Evolutionary conservation across 2,797 vertebrate genomes (phyloP), one percentile per base, ranked within the genome.

Genomic region (Phoeniculus purpureus): DNA sequence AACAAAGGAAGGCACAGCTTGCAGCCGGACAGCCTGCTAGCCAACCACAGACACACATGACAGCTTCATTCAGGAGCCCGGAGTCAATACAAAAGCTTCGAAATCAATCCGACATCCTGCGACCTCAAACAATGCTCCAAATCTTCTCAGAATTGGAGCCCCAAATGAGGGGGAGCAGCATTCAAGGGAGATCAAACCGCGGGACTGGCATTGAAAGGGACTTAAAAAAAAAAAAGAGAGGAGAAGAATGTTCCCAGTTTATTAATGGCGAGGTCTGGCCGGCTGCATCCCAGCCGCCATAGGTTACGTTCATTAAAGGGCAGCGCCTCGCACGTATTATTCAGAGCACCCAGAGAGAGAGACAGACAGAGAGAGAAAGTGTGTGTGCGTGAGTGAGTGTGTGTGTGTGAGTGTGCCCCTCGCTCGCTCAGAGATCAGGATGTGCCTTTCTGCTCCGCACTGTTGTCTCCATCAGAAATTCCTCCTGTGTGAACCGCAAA

Each of bases 1-100:
- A 98, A 98, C 98, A 98, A 98, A 98, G 97, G 97, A 96, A 98
- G 96, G 97, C 98, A 97, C 98, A 97, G 98, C 97, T 98, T 98
- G 98, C 97, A 98, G 98, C 97, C 97, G 97, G 98, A 98, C 97
- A 97, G 97, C 97, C 97, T 87, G 97, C 97, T 97, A 97, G 96
- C 97, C 97, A 97, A 97, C 97, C 97, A 96, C 96, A 98, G 97
- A 98, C 97, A 97, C 95, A 96, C 96, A 97, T 97, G 98, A 98
- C 97, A 97, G 97, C 98, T 98, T 98, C 97, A 98, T 98, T 98
- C 98, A 97, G 97, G 95, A 96, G 96, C 96, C 94, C 79, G 15
- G 95, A 96, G 95, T 96, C 97, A 92, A 95, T 97, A 98, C 98
- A 98, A 98, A 98, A 97, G 97, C 97, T 95, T 95, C 92, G 96